Conservation (phyloP, 2,797 vertebrate species). For the Champsocephalus esox region DNA sequence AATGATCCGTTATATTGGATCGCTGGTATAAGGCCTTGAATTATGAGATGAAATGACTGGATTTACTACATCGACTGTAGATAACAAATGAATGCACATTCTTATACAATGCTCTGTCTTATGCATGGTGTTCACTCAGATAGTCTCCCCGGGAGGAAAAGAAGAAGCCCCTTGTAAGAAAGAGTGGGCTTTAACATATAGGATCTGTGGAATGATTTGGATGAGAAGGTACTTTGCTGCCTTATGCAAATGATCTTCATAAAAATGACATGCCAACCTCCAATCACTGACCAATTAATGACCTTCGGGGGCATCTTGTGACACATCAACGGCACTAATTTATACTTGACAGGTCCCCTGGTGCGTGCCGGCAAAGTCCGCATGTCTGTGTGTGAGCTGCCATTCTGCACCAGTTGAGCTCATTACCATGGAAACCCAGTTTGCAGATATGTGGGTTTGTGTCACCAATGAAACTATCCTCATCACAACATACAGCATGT, state of each 20-base stretch:
- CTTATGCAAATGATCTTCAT: slow-evolving; percentile 80
- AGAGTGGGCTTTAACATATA: slow-evolving; percentile 56
- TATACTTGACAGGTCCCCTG: slow-evolving; percentile 81
- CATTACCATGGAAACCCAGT: slow-evolving; percentile 78
- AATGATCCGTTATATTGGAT: slow-evolving; percentile 38
- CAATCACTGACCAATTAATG: slow-evolving; percentile 85
- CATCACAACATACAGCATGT: slow-evolving; percentile 28
- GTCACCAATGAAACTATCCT: slow-evolving; percentile 45
- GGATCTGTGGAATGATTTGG: slow-evolving; percentile 66
- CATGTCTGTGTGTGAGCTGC: slow-evolving; percentile 43
- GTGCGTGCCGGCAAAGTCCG: slow-evolving; percentile 67
- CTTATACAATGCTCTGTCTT: slow-evolving; percentile 1
- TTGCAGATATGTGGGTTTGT: slow-evolving; percentile 58
- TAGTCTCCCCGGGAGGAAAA: slow-evolving; percentile 4
- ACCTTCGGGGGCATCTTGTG: slow-evolving; percentile 78
- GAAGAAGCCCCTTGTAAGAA: slow-evolving; percentile 18
- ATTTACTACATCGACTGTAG: slow-evolving; percentile 26
- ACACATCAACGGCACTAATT: slow-evolving; percentile 81
- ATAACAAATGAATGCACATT: slow-evolving; percentile 3
- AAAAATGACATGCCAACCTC: slow-evolving; percentile 80
- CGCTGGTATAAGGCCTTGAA: slow-evolving; percentile 42
- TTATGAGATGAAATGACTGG: slow-evolving; percentile 26
- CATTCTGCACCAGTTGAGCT: slow-evolving; percentile 75
- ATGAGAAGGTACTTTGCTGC: slow-evolving; percentile 59
- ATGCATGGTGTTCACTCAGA: slow-evolving; percentile 8